phyloP scores from a whole-genome alignment of 2,888 invertebrate genomes.

The Belgica antarctica region DNA sequence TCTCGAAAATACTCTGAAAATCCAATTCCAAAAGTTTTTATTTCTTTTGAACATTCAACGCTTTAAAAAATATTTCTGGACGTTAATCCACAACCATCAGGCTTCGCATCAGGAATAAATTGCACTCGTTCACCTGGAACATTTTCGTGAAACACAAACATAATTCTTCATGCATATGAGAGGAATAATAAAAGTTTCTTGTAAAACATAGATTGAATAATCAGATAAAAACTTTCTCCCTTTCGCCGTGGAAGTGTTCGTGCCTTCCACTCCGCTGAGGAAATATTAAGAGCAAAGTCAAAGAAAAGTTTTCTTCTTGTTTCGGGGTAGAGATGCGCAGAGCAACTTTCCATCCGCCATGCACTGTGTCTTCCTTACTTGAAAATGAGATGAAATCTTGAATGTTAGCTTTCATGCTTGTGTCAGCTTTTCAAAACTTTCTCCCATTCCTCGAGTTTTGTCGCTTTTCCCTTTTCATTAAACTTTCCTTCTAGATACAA shows the following conservation, averaged over 20 bases:
- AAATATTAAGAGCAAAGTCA: constrained; percentile 26
- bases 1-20: too few relatives aligned
- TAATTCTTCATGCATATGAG: constrained; percentile 42
- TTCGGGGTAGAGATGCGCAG: not conserved
- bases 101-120: constrained; percentile 4
- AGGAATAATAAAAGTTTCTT: constrained; percentile 37
- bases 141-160: constrained; percentile 38
- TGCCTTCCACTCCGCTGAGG: not conserved
- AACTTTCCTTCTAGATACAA: too few relatives aligned
- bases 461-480: too few relatives aligned
- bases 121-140: not conserved
- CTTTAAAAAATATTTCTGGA: too few relatives aligned
- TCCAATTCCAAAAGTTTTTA: too few relatives aligned
- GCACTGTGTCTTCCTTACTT: too few relatives aligned
- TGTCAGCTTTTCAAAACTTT: constrained; percentile 16
- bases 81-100: not conserved
- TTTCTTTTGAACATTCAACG: too few relatives aligned
- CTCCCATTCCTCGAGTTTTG: too few relatives aligned
- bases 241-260: constrained; percentile 7
- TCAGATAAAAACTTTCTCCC: constrained; percentile 41
- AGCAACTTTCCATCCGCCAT: too few relatives aligned
- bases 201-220: constrained; percentile 43
- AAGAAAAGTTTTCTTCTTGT: constrained; percentile 16
- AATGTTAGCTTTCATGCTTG: not conserved
- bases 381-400: not conserved